Evolutionary conservation across 2,888 invertebrate species (phyloP), one percentile per base, ranked within the genome.

Genomic region (Maniola hyperantus): DNA sequence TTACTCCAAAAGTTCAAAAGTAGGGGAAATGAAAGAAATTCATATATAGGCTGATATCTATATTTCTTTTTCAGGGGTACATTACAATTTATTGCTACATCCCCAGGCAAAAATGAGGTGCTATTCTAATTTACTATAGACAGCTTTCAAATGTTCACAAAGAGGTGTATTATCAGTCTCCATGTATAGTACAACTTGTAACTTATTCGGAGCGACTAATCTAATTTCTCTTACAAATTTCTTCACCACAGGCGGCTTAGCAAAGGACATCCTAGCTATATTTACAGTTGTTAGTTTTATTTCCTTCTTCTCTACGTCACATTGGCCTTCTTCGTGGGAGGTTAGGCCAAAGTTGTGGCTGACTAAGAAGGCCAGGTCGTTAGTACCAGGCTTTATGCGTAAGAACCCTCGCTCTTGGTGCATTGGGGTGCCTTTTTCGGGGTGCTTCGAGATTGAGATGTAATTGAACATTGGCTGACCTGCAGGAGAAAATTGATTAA

Each of bases 401-500:
- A 95, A 77, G 76, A 94, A 95, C 0, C 95, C 95, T 48, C 92
- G 80, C 77, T 95, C 95, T 62, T 93, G 88, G 76, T 95, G 95
- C 94, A 95, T 93, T 0, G 94, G 93, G 2, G 81, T 88, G 36
- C 90, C 87, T 42, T 87, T 93, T 36, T 89, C 88, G 0, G 93
- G 91, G 73, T 94, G 88, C 77, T 85, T 91, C 0, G 94, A 93
- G 65, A 81, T 83, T 0, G 94, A 93, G 2, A 79, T 75, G 73
- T 91, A 95, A 76, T 93, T 94, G 34, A 94, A 87, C 86, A 94
- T 89, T 0, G 95, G 95, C 73, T 95, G 95, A 10, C 95, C 95
- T 80, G 84, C 48, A 11, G 48, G 34, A 59, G 39, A n/a, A n/a
- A 11, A 13, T 8, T 26, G 26, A 26, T 26, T 26, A 26, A 26